Evolutionary conservation across 2,797 vertebrate species (phyloP).

Genomic region (Pangasius macronema): DNA sequence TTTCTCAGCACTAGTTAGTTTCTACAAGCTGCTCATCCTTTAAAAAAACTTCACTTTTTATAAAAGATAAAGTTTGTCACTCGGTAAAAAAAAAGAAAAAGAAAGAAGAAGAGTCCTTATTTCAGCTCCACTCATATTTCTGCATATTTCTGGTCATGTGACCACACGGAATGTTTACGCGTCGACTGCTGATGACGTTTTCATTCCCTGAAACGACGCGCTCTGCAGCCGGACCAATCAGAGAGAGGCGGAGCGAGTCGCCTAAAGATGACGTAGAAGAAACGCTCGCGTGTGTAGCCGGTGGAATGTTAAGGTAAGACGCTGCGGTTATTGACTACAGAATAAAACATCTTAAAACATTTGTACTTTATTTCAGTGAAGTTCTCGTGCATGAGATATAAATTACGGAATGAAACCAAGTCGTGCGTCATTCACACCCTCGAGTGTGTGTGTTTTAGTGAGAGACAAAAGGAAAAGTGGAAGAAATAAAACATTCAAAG

Average conservation of each 20-base stretch:
- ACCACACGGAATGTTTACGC: neutral
- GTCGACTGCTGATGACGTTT: neutral
- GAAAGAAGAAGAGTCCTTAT: neutral
- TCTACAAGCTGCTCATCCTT: neutral
- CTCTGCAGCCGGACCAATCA: constrained; percentile 50
- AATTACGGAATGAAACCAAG: neutral
- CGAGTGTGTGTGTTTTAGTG: neutral
- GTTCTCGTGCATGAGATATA: neutral
- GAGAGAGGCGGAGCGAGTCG: constrained; percentile 38
- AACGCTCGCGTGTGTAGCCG: constrained; percentile 4
- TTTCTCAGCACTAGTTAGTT: neutral
- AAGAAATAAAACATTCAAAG: neutral
- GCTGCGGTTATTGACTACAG: neutral
- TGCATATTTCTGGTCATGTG: neutral
- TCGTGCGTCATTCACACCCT: neutral
- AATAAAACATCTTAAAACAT: neutral
- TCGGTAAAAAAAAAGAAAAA: neutral
- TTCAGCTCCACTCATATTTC: neutral
- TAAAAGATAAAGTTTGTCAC: neutral
- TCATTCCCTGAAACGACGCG: accelerated
- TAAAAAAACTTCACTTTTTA: neutral
- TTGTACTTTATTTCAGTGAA: neutral
- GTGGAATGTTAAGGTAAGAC: constrained; percentile 74
- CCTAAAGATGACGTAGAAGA: constrained; percentile 60
- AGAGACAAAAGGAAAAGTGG: neutral